Evolutionary conservation across 1,140 invertebrate species (phyloP).

Genomic region (Drosophila novamexicana): DNA sequence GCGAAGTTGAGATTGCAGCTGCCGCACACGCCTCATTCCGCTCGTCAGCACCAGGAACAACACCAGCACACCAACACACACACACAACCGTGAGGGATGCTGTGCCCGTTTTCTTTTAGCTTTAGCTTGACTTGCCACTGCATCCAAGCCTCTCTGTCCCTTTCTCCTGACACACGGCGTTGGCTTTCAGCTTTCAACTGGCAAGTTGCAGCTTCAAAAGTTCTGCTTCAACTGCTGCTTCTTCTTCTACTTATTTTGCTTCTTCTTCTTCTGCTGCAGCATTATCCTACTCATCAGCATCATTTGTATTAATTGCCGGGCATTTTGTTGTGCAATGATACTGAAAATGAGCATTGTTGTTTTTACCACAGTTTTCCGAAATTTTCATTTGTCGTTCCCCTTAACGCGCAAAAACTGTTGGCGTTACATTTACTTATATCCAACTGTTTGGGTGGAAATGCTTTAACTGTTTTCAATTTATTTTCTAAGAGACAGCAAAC

Average conservation of each 20-base stretch:
- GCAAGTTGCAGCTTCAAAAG: slow-evolving; percentile 28
- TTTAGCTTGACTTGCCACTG: slow-evolving; percentile 56
- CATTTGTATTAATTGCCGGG: slow-evolving; percentile 80
- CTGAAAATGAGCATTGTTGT: slow-evolving; percentile 59
- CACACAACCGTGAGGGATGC: background rate
- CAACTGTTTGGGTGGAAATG: background rate
- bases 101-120: slow-evolving; percentile 51
- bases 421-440: slow-evolving; percentile 8
- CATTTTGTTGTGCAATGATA: slow-evolving; percentile 79
- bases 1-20: slow-evolving; percentile 80
- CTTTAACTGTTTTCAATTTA: slow-evolving; percentile 12
- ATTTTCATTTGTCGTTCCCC: slow-evolving; percentile 51
- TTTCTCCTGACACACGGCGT: background rate
- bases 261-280: slow-evolving; percentile 7
- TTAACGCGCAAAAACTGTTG: slow-evolving; percentile 23
- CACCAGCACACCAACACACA: background rate
- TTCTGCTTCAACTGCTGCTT: slow-evolving; percentile 21
- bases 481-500: background rate
- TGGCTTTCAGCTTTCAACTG: slow-evolving; percentile 26
- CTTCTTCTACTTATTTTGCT: slow-evolving; percentile 14
- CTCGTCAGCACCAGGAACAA: background rate
- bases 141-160: background rate
- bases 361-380: slow-evolving; percentile 32
- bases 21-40: slow-evolving; percentile 7
- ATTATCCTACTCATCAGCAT: slow-evolving; percentile 71